Conservation (phyloP, 2,113 vertebrate genomes). For the Eidolon helvum region DNA sequence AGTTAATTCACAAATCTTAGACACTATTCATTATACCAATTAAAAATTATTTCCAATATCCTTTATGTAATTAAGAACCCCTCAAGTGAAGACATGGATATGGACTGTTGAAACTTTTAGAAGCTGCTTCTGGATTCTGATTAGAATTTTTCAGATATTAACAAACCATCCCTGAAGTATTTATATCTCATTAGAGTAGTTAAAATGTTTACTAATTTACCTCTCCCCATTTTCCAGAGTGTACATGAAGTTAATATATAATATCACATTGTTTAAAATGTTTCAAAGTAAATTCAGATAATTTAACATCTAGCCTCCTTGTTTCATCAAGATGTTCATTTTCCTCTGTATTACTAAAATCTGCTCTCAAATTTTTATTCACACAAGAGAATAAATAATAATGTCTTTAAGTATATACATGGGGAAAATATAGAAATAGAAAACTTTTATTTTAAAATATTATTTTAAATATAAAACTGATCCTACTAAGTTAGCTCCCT, state of each 20-base stretch:
- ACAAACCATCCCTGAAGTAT: background rate
- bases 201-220: background rate
- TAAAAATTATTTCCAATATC: background rate
- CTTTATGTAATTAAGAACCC: background rate
- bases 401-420: background rate
- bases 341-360: background rate
- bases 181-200: background rate
- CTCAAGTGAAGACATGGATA: background rate
- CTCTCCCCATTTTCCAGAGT: background rate
- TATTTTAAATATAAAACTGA: background rate
- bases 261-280: background rate
- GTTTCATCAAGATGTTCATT: background rate
- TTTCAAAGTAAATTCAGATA: background rate
- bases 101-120: background rate
- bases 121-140: background rate
- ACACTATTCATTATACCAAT: background rate
- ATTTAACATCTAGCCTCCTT: background rate
- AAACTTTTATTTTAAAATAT: background rate
- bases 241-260: background rate
- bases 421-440: background rate
- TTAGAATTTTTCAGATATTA: background rate
- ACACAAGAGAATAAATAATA: constrained; percentile 10
- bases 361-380: background rate
- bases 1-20: background rate
- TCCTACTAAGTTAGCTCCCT: background rate